phyloP scores from a whole-genome alignment of 2,797 vertebrate species.

The Zenarchopterus dispar region DNA sequence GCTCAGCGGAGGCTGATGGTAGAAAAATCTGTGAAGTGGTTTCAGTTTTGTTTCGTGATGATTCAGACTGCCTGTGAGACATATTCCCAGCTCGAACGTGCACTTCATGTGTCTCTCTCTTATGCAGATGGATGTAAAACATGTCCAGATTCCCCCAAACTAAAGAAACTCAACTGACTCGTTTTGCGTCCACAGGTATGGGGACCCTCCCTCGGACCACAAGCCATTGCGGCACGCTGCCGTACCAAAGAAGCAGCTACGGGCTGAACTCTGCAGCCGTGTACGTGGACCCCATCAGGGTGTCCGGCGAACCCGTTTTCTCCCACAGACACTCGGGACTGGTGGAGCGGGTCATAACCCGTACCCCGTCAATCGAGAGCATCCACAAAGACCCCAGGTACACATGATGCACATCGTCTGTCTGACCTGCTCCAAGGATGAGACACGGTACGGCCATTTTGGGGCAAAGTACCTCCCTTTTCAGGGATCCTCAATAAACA shows the following conservation, averaged over 20 bases:
- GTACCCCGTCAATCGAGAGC: conserved; percentile 95
- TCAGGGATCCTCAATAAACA: too few species aligned
- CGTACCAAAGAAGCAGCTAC: conserved; percentile 94
- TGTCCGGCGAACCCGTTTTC: conserved; percentile 83
- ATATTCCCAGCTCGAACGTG: conserved; percentile 7
- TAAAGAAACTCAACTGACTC: background rate
- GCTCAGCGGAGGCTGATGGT: conserved; percentile 37
- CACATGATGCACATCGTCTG: conserved; percentile 16
- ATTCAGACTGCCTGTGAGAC: conserved; percentile 31
- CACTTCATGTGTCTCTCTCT: too few species aligned
- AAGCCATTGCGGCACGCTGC: conserved; percentile 93
- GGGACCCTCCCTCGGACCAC: conserved; percentile 91
- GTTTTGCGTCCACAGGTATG: conserved; percentile 79
- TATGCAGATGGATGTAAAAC: too few species aligned
- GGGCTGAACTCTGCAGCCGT: conserved; percentile 87
- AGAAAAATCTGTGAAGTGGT: conserved; percentile 35
- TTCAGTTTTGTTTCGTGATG: conserved; percentile 36
- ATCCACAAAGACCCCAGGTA: conserved; percentile 98
- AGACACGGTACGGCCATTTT: too few species aligned
- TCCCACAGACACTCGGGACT: conserved; percentile 80
- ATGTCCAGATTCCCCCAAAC: too few species aligned
- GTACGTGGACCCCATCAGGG: conserved; percentile 89
- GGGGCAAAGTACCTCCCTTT: too few species aligned
- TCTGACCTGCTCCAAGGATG: too few species aligned
- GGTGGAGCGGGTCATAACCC: conserved; percentile 87